Base-by-base conservation (phyloP, 2,797 vertebrate genomes). In the Rhyacichthys aspro region DNA sequence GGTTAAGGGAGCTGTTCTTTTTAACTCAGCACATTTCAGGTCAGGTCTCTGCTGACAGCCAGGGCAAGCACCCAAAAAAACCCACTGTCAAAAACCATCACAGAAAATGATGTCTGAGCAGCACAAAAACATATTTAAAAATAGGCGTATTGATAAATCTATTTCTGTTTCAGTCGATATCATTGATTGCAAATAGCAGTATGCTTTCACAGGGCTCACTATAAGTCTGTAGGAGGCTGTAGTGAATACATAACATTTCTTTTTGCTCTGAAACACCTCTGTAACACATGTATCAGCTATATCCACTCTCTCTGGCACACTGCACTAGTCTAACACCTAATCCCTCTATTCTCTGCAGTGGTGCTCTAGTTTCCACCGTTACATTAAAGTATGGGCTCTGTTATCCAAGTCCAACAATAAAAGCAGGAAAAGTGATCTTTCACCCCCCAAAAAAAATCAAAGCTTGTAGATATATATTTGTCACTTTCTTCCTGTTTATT, bases 321-420 rank as follows among this genome's bases (percentile, higher is more conserved):
- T 70, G 63, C 53, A 47, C 66, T 63, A 45, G 62, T 63, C 67
- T 76, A 50, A 46, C 54, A 56, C 70, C 69, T 80, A 85, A 88
- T 85, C 78, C 76, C 55, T 71, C 67, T 74, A 67, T 80, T 84
- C 75, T 84, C 81, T 74, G 68, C 78, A 79, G 84, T 75, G 71
- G 38, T 79, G 81, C 79, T 82, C 81, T 65, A 84, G 23, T 84
- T 84, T 77, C 63, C 52, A 12, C 49, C 43, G 46, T 64, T 68
- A 70, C 49, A 64, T n/a, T 55, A 68, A 65, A 63, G 36, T 57
- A 59, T 70, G 72, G 55, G 55, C 64, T 68, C 50, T 6, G 50
- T 14, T 33, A 61, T 67, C 3, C 23, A 74, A 19, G 44, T 43
- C 42, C 58, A 63, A 5, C 23, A 59, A 64, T 52, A 74, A 63